Evolutionary conservation across 2,888 invertebrate genomes (phyloP).

Genomic region (Hololepta plana): DNA sequence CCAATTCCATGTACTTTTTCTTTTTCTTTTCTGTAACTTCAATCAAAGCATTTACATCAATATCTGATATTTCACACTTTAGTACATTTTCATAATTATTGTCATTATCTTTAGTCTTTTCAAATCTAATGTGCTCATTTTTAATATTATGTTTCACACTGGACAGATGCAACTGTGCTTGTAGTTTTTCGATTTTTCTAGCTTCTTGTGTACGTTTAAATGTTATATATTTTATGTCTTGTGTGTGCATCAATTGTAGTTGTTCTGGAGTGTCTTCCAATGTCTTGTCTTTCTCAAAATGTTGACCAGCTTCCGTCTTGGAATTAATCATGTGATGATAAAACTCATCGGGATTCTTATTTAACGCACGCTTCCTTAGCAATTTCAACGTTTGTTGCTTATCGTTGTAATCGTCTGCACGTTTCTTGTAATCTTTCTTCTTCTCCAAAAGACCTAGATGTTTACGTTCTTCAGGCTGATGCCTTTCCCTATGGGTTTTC

Average conservation of each 20-base stretch:
- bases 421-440: constrained; percentile 68
- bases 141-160: constrained; percentile 47
- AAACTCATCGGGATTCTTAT: constrained; percentile 97
- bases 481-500: constrained; percentile 67
- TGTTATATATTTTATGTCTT: constrained; percentile 68
- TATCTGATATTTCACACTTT: constrained; percentile 41
- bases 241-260: constrained; percentile 73
- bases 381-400: constrained; percentile 70
- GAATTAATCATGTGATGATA: constrained; percentile 95
- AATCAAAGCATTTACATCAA: constrained; percentile 34
- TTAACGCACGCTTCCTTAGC: constrained; percentile 65
- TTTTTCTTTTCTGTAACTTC: constrained; percentile 39
- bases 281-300: constrained; percentile 47
- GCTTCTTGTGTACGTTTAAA: constrained; percentile 72
- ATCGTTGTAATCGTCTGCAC: constrained; percentile 62
- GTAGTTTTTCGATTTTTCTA: constrained; percentile 55
- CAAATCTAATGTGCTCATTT: constrained; percentile 69
- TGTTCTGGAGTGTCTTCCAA: constrained; percentile 68
- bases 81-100: constrained; percentile 52
- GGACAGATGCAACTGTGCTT: constrained; percentile 65
- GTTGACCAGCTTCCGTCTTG: constrained; percentile 38
- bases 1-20: constrained; percentile 52
- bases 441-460: constrained; percentile 74
- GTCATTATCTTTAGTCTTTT: constrained; percentile 47
- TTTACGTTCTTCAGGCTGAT: constrained; percentile 60